A percentile compares a stretch with the other conserved stretches of the same genome.
Evolutionary conservation across 2,888 invertebrate species (phyloP).

Genomic region (Creontiades dilutus): DNA sequence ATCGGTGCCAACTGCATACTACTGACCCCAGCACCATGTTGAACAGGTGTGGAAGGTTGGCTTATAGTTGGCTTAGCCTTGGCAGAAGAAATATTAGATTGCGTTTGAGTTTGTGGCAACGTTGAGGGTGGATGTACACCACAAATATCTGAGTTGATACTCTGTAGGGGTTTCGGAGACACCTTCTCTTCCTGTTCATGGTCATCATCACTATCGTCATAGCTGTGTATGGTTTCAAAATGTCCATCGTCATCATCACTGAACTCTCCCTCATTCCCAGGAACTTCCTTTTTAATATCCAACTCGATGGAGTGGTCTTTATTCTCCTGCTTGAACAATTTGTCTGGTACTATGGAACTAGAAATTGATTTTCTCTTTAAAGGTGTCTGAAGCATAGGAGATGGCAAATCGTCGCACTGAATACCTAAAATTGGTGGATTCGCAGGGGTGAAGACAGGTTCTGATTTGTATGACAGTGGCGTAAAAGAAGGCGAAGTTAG

Average conservation of each 20-base stretch:
- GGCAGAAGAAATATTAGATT: background rate
- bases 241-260: slow-evolving; percentile 78
- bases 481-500: slow-evolving; percentile 77
- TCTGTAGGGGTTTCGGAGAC: slow-evolving; percentile 18
- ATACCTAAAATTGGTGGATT: slow-evolving; percentile 35
- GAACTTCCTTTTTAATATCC: slow-evolving; percentile 3
- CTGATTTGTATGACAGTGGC: slow-evolving; percentile 73
- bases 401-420: background rate
- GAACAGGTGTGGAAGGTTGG: slow-evolving; percentile 9
- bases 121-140: background rate
- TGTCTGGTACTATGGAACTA: slow-evolving; percentile 31
- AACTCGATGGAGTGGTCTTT: background rate
- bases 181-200: slow-evolving; percentile 15
- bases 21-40: background rate
- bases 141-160: background rate
- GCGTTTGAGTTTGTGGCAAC: background rate
- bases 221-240: slow-evolving; percentile 78
- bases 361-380: slow-evolving; percentile 57
- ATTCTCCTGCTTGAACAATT: slow-evolving; percentile 50
- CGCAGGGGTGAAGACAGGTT: slow-evolving; percentile 68
- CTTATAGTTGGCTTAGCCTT: background rate
- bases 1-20: background rate
- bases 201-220: slow-evolving; percentile 78
- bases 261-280: slow-evolving; percentile 76
- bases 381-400: slow-evolving; percentile 53